phyloP scores from a whole-genome alignment of 2,797 vertebrate species.

The Diplodus puntazzo region DNA sequence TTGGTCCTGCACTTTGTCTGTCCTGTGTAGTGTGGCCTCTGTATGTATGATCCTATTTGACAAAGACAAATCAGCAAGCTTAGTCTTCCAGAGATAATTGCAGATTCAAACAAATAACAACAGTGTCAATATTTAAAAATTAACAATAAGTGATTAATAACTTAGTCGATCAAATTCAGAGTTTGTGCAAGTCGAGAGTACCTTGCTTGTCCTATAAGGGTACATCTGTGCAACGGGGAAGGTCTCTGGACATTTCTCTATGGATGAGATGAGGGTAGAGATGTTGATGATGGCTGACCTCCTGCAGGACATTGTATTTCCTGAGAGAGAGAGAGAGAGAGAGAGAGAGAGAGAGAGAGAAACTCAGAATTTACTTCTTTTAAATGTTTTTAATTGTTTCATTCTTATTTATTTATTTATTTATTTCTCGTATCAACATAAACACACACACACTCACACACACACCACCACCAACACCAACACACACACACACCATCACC shows the following conservation, averaged over 20 bases:
- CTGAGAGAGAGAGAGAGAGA: constrained; percentile 31
- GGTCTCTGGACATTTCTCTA: constrained; percentile 72
- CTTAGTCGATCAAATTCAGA: too few relatives aligned
- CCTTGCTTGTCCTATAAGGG: constrained; percentile 87
- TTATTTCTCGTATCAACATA: too few relatives aligned
- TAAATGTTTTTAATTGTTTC: too few relatives aligned
- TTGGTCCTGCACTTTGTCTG: not conserved
- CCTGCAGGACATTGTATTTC: constrained; percentile 78
- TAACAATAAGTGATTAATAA: not conserved
- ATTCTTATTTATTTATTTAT: too few relatives aligned
- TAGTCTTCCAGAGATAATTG: not conserved
- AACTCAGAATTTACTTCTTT: too few relatives aligned
- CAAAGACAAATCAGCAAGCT: not conserved
- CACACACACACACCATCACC: too few relatives aligned
- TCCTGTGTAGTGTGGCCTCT: not conserved
- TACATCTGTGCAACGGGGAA: constrained; percentile 68
- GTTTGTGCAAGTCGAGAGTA: constrained; percentile 27
- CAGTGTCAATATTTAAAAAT: not conserved
- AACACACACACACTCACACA: too few relatives aligned
- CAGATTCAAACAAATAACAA: not conserved
- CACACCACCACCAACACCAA: too few relatives aligned
- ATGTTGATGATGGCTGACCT: constrained; percentile 86
- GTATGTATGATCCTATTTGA: not conserved
- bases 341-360: too few relatives aligned
- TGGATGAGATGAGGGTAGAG: constrained; percentile 77